Conservation (phyloP, 2,113 vertebrate species). For the Thomomys bottae region DNA sequence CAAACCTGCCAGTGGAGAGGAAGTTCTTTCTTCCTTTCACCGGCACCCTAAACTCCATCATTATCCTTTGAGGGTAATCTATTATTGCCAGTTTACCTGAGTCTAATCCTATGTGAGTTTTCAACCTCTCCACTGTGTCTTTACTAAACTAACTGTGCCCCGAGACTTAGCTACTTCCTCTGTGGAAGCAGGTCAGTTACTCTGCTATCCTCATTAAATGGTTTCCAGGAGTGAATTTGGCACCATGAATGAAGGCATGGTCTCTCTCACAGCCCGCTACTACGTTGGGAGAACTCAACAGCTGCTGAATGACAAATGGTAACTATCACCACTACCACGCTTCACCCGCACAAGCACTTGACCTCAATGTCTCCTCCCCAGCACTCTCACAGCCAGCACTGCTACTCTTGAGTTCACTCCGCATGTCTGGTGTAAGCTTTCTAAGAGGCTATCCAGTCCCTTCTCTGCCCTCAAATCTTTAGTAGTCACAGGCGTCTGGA, state of each 20-base stretch:
- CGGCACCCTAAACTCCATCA: accelerated
- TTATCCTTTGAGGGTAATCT: background rate
- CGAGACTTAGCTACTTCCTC: background rate
- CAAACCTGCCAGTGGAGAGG: too few relatives aligned
- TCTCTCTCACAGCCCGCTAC: background rate
- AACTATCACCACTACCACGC: accelerated
- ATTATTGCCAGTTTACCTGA: background rate
- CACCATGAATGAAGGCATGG: accelerated
- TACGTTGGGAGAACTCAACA: too few relatives aligned
- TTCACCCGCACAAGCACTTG: background rate
- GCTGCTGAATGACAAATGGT: background rate
- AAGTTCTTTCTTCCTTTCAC: background rate
- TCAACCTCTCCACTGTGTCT: background rate
- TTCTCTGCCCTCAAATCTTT: background rate
- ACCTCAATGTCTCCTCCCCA: background rate
- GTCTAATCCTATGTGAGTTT: background rate
- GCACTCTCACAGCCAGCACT: background rate
- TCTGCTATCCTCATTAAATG: background rate
- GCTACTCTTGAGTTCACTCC: background rate
- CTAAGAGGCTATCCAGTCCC: background rate
- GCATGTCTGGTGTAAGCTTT: background rate
- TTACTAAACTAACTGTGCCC: background rate
- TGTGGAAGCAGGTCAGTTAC: too few relatives aligned
- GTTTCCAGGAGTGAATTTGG: accelerated
- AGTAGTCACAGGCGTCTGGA: background rate